Percentiles rank a stretch among this genome's conserved stretches.
Conservation (phyloP, 2,888 invertebrate species). For the Lasioglossum calceatum region DNA sequence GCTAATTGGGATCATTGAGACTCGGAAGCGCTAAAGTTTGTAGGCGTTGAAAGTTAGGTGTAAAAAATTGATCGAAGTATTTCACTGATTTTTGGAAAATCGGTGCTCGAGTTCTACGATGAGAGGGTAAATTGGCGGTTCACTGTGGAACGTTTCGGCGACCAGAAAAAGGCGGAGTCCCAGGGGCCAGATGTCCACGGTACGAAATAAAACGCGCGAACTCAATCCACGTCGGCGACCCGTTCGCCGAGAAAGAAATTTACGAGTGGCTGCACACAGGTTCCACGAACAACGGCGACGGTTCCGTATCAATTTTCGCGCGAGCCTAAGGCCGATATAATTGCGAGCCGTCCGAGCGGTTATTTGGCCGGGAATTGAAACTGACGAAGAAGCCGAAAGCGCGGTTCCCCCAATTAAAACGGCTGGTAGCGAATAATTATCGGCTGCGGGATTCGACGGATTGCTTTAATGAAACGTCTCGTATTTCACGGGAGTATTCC, state of each 20-base stretch:
- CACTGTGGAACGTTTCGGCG: not conserved
- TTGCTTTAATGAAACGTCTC: constrained; percentile 78
- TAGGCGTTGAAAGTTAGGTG: not conserved
- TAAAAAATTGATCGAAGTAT: not conserved
- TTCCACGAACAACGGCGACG: not conserved
- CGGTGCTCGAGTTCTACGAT: not conserved
- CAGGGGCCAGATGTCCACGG: not conserved
- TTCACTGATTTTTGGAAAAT: not conserved
- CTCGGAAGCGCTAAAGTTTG: not conserved
- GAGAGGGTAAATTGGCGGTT: not conserved
- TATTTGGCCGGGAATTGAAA: constrained; percentile 2
- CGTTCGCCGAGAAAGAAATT: not conserved
- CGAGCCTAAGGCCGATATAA: not conserved
- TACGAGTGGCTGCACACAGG: not conserved
- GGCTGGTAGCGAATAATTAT: constrained; percentile 73
- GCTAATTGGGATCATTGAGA: not conserved
- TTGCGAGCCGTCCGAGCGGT: not conserved
- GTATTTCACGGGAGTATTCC: constrained; percentile 72
- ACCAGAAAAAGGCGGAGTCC: not conserved
- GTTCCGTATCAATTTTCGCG: constrained; percentile 5
- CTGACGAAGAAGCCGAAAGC: constrained; percentile 48
- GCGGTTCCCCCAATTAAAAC: constrained; percentile 68
- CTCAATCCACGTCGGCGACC: constrained; percentile 4
- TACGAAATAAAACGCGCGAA: not conserved
- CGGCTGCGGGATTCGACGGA: constrained; percentile 68